Conservation (phyloP, 2,113 vertebrate genomes). For the Ariopsis seemanni region DNA sequence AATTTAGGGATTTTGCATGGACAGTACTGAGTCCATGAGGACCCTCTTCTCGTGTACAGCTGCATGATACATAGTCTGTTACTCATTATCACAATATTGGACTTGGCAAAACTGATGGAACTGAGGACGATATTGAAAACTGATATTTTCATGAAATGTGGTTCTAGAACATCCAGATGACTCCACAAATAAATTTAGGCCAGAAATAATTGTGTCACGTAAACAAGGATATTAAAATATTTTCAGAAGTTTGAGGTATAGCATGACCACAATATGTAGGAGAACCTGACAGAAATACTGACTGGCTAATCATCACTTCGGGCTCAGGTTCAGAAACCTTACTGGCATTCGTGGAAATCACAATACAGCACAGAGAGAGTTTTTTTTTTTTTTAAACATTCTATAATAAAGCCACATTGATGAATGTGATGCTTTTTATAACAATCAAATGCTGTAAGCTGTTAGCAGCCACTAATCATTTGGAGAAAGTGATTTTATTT, state of each 20-base stretch:
- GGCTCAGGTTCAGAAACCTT: not conserved
- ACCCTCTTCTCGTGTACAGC: too few species aligned
- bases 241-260: not conserved
- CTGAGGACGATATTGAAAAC: not conserved
- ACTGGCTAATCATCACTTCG: not conserved
- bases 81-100: not conserved
- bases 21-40: not conserved
- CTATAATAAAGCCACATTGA: not conserved
- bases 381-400: not conserved
- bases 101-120: not conserved
- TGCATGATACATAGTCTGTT: not conserved
- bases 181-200: not conserved
- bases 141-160: not conserved
- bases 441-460: not conserved
- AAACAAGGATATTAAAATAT: not conserved
- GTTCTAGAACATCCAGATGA: not conserved
- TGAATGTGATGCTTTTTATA: not conserved
- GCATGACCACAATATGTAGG: not conserved
- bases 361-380: not conserved
- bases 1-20: too few species aligned
- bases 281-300: not conserved
- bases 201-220: not conserved
- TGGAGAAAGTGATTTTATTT: not conserved
- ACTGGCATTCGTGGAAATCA: not conserved
- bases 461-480: not conserved